phyloP scores from a whole-genome alignment of 2,888 invertebrate species.

The Hipparchia semele region DNA sequence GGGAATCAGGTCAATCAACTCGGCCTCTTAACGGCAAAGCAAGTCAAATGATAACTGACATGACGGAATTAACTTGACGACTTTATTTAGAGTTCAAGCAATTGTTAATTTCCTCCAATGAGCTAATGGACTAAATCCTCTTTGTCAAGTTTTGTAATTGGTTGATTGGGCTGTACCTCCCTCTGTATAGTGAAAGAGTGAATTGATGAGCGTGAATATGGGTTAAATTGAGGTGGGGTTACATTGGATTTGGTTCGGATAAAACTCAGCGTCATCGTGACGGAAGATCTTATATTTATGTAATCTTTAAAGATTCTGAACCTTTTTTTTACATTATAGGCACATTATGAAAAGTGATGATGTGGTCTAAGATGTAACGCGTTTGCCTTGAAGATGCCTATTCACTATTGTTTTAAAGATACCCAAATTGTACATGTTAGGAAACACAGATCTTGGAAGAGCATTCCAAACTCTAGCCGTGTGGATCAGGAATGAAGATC shows the following conservation, averaged over 20 bases:
- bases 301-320: not conserved
- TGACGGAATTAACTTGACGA: conserved; percentile 74
- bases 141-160: conserved; percentile 70
- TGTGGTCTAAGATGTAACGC: no score
- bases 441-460: no score
- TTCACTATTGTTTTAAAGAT: no score
- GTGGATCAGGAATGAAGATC: no score
- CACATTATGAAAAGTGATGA: no score
- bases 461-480: no score
- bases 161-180: conserved; percentile 46
- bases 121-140: conserved; percentile 81
- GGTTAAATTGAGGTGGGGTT: conserved; percentile 30
- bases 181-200: conserved; percentile 42
- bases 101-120: conserved; percentile 82
- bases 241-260: conserved; percentile 5
- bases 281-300: no score
- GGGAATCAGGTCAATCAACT: conserved; percentile 64
- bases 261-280: conserved; percentile 11
- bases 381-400: no score
- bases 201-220: conserved; percentile 36
- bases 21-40: conserved; percentile 46
- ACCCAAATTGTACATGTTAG: no score
- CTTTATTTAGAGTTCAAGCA: conserved; percentile 78
- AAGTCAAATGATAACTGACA: conserved; percentile 78
- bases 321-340: no score